Evolutionary conservation across 2,113 vertebrate genomes (phyloP), one percentile per base, ranked within the genome.

Genomic region (Vulpes vulpes): DNA sequence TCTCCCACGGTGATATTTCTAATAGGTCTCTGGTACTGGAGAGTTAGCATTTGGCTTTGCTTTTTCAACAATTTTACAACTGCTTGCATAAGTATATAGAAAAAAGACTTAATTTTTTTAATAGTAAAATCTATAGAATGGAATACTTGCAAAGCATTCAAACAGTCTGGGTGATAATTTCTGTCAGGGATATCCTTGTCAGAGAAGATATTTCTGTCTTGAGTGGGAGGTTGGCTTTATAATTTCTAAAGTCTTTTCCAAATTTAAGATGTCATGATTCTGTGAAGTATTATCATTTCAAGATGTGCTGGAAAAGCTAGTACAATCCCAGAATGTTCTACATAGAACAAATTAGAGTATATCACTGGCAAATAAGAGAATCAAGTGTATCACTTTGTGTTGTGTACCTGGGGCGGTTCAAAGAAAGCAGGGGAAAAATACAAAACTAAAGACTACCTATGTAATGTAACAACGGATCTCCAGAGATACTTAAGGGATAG

Each of bases 161-260:
- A 57, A 78, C 43, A 60, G 57, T 96, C 87, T 78, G 79, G 81
- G 71, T 96, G 84, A 95, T 96, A 74, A 98, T 96, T 97, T 97
- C 80, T 95, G 86, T 95, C 96, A 97, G 69, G 92, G 87, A 97
- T 95, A 97, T 96, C 90, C 95, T 95, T 95, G 74, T 92, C 84
- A 96, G 53, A 93, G 78, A 96, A 88, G 80, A 53, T 96, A 97
- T 98, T 98, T 97, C 95, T 92, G 74, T 97, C 32, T n/a, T 94
- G 80, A 91, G 95, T 96, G 76, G 96, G 98, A 96, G 69, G 76
- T 23, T 95, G 59, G 59, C 93, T 96, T 59, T 81, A 76, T 94
- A 88, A 96, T 94, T 93, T 92, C 43, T n/a, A 94, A 91, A 95
- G n/a, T 76, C 80, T 94, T 96, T 98, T 96, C 95, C 90, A 97